phyloP scores from a whole-genome alignment of 1,140 invertebrate species.

The Penaeus indicus region DNA sequence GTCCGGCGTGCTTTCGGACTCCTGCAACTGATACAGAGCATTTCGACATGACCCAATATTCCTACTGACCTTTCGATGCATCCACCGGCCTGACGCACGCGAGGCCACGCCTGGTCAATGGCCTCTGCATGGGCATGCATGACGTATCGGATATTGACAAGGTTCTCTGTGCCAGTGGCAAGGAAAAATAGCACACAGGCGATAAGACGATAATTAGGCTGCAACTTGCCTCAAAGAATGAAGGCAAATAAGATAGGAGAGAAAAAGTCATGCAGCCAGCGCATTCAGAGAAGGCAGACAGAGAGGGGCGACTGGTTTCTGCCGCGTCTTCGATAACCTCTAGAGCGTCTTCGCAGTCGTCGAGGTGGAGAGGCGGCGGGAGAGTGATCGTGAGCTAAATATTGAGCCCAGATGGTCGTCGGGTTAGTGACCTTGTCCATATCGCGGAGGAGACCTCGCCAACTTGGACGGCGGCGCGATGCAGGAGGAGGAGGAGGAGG shows the following conservation, averaged over 20 bases:
- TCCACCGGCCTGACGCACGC: not conserved
- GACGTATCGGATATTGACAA: too few species aligned
- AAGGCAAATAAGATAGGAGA: too few species aligned
- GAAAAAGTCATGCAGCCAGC: too few species aligned
- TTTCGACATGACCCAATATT: slow-evolving; percentile 24
- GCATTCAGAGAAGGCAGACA: too few species aligned
- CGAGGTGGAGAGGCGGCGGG: not conserved
- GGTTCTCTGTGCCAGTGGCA: not conserved
- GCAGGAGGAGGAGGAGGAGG: too few species aligned
- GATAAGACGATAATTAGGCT: too few species aligned
- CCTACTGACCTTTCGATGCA: slow-evolving; percentile 6
- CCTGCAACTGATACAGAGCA: not conserved
- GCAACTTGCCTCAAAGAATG: too few species aligned
- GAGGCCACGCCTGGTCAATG: slow-evolving; percentile 6
- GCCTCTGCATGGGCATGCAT: not conserved
- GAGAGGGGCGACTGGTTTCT: not conserved
- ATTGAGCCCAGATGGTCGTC: slow-evolving; percentile 35
- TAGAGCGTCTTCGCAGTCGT: not conserved
- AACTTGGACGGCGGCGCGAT: too few species aligned
- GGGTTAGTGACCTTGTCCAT: slow-evolving; percentile 53
- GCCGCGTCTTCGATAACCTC: not conserved
- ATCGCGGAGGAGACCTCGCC: slow-evolving; percentile 17
- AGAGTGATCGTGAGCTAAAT: slow-evolving; percentile 42
- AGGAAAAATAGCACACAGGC: not conserved
- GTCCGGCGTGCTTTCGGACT: not conserved